Evolutionary conservation across 2,888 invertebrate species (phyloP).

Genomic region (Xanthia icteritia): DNA sequence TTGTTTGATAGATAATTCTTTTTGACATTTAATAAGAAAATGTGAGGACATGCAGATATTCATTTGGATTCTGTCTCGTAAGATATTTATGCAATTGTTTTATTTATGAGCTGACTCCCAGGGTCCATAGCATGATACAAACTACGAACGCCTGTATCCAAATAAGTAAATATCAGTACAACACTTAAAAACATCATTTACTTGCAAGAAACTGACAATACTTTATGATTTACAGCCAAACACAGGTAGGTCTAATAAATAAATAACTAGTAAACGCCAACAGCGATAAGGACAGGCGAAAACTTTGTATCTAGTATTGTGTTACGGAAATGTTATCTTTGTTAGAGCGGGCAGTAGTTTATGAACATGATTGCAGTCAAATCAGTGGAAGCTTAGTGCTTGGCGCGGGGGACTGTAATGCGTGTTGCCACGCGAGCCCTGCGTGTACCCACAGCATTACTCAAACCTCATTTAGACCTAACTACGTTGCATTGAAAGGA

Average conservation of each 20-base stretch:
- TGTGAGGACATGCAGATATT: neutral
- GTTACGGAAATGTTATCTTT: constrained; percentile 69
- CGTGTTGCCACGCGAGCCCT: constrained; percentile 83
- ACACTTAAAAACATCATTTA: constrained; percentile 54
- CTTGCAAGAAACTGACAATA: constrained; percentile 49
- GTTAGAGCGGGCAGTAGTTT: constrained; percentile 60
- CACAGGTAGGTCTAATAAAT: constrained; percentile 63
- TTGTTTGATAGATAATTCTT: neutral
- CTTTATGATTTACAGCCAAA: constrained; percentile 62
- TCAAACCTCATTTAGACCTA: constrained; percentile 89
- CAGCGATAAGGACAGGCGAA: constrained; percentile 59
- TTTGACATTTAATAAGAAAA: constrained; percentile 1
- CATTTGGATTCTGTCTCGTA: neutral
- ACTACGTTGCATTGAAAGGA: constrained; percentile 87
- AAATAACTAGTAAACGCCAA: constrained; percentile 62
- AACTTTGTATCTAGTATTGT: constrained; percentile 66
- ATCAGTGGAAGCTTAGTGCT: constrained; percentile 71
- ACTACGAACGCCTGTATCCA: constrained; percentile 13
- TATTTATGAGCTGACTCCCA: neutral
- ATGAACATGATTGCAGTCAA: constrained; percentile 71
- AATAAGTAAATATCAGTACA: constrained; percentile 22
- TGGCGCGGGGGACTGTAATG: constrained; percentile 76
- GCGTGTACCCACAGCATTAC: constrained; percentile 87
- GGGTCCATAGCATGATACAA: constrained; percentile 5
- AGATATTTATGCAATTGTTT: neutral